Evolutionary conservation across 2,113 vertebrate species (phyloP).

Genomic region (Leptobrachium leishanense): DNA sequence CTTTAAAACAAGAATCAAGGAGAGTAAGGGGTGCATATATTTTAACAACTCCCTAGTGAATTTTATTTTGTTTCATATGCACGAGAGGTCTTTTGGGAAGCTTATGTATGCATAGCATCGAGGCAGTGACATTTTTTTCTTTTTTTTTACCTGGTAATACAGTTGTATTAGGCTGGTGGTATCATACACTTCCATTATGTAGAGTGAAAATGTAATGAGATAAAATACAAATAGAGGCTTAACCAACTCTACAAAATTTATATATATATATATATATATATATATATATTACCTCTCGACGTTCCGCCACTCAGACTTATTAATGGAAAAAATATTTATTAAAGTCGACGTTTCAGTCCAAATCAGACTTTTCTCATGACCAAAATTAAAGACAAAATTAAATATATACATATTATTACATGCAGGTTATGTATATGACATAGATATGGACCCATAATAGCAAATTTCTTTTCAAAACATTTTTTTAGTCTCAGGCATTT

Average conservation of each 20-base stretch:
- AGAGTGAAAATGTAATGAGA: slow-evolving; percentile 24
- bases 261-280: too few species aligned
- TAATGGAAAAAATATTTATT: too few species aligned
- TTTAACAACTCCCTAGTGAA: slow-evolving; percentile 38
- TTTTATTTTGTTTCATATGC: slow-evolving; percentile 32
- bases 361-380: too few species aligned
- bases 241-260: neutral
- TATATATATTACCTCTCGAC: too few species aligned
- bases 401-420: too few species aligned
- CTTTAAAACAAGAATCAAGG: slow-evolving; percentile 38
- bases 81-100: slow-evolving; percentile 31
- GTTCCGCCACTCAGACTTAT: too few species aligned
- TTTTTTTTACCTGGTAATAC: slow-evolving; percentile 25
- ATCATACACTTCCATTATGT: slow-evolving; percentile 16
- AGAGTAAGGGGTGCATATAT: slow-evolving; percentile 42
- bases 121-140: slow-evolving; percentile 33
- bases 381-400: too few species aligned
- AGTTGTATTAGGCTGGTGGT: slow-evolving; percentile 20
- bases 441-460: too few species aligned
- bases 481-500: too few species aligned
- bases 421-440: too few species aligned
- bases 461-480: too few species aligned
- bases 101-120: slow-evolving; percentile 41
- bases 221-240: slow-evolving; percentile 18
- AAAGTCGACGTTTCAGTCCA: too few species aligned